Conservation (phyloP, 2,888 invertebrate genomes). For the Pandemis corylana region DNA sequence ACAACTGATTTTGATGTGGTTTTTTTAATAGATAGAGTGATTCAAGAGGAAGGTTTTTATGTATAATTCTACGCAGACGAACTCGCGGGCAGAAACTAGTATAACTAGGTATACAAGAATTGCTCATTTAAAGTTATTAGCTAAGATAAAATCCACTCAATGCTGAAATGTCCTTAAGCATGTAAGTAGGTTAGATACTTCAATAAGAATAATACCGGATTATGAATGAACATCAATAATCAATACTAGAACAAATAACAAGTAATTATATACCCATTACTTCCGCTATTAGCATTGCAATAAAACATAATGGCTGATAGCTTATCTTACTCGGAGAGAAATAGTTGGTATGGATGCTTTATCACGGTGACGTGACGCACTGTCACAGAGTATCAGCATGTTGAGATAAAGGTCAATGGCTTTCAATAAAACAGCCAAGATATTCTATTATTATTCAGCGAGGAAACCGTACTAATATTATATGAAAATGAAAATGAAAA, state of each 20-base stretch:
- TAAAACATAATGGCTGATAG: conserved; percentile 20
- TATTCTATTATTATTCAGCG: not conserved
- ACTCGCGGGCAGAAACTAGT: too few relatives aligned
- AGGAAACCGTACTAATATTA: not conserved
- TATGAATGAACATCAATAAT: conserved; percentile 21
- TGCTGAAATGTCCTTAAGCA: too few relatives aligned
- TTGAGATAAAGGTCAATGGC: conserved; percentile 31
- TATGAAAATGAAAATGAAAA: too few relatives aligned
- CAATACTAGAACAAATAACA: conserved; percentile 8
- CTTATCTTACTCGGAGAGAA: conserved; percentile 22
- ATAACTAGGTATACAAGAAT: too few relatives aligned
- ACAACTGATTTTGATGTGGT: too few relatives aligned
- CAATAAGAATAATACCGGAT: not conserved
- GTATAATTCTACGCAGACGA: too few relatives aligned
- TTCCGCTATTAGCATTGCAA: conserved; percentile 21
- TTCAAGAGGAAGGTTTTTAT: too few relatives aligned
- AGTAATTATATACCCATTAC: not conserved
- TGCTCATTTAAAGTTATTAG: too few relatives aligned
- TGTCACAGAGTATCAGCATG: conserved; percentile 12
- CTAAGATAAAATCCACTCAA: too few relatives aligned
- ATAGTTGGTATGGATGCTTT: not conserved
- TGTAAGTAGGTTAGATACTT: not conserved
- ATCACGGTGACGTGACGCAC: conserved; percentile 11
- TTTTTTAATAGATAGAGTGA: too few relatives aligned
- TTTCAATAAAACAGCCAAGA: conserved; percentile 24